Evolutionary conservation across 2,888 invertebrate genomes (phyloP), one percentile per base, ranked within the genome.

Genomic region (Pollenia labialis): DNA sequence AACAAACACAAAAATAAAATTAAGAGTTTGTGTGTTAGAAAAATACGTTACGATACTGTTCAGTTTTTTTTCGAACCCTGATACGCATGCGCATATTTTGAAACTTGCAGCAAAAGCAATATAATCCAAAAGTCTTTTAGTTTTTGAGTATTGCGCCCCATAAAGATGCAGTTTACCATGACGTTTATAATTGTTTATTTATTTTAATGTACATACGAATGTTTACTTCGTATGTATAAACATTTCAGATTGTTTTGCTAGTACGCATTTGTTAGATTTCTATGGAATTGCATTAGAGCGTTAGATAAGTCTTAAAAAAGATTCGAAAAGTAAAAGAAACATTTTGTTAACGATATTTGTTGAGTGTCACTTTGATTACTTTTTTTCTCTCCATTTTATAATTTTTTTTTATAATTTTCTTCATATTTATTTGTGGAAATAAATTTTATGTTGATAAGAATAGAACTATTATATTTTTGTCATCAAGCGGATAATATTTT

Each of bases 121-220:
- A 6, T 6, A 4, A 32, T 32, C 32, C 4, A 68, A 48, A 6
- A 50, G 50, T 62, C 12, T 72, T 14, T 9, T 14, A 50, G 23
- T 14, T 44, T 46, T 71, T 76, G 66, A 74, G 10, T 32, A n/a
- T 32, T 58, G 77, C 46, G 62, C 66, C 60, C 79, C 60, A 72
- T 56, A 77, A 71, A 88, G 87, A 88, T 87, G 89, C 89, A 90
- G 90, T 91, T 91, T 91, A 91, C 90, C 91, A 91, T 91, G 90
- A 91, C 91, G 90, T 90, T 91, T 90, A 91, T 91, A 92, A 91
- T 92, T 91, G 91, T 90, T 90, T 77, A 54, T 83, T 69, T 79
- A 68, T 74, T 32, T 32, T 58, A 23, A 23, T 56, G 66, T 16
- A 16, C 9, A 44, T 62, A 16, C n/a, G 44, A 16, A 56, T 54